Evolutionary conservation across 2,113 vertebrate genomes (phyloP), one percentile per base, ranked within the genome.

Genomic region (Terrapene triunguis): DNA sequence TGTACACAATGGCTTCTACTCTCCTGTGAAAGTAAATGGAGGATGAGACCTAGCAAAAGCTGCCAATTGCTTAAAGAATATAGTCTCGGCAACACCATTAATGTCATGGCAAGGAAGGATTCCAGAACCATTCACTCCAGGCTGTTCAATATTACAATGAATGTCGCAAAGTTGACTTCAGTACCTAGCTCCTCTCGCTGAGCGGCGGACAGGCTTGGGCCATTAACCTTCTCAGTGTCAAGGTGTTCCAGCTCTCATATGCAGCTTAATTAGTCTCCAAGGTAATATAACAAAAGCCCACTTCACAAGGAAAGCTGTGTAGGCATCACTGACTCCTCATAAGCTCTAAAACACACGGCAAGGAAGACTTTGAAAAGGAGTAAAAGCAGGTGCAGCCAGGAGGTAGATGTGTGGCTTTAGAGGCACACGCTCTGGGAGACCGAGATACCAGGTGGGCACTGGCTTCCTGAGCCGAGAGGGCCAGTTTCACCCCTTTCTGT

Each of bases 21-120:
- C 65, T 82, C 74, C 92, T 17, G 84, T 82, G 85, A 25, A 92
- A 80, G 82, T 27, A 94, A 89, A 92, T 5, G 78, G 81, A 93
- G 88, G 84, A 85, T 3, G 29, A 91, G 94, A 81, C 91, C 80
- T 74, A 10, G 51, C 29, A 27, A 80, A 84, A 88, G 24, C 84
- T 74, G 81, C 83, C 94, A 94, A 94, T 96, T 94, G 91, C 89
- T 95, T 92, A 89, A 95, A 24, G 80, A 89, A 53, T 14, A 89
- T 10, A 21, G 83, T 27, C 93, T 88, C 81, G n/a, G 93, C 88
- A 27, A 32, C 5, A 3, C 89, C 91, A 74, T 91, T 91, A 94
- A 86, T 1, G 85, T 53, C 91, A 96, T 59, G 90, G 90, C 4
- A 22, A 47, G 89, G 93, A 91, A 88, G 57, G 16, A 32, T 80